Base-by-base conservation (phyloP, 2,797 vertebrate species). In the Acridotheres tristis region DNA sequence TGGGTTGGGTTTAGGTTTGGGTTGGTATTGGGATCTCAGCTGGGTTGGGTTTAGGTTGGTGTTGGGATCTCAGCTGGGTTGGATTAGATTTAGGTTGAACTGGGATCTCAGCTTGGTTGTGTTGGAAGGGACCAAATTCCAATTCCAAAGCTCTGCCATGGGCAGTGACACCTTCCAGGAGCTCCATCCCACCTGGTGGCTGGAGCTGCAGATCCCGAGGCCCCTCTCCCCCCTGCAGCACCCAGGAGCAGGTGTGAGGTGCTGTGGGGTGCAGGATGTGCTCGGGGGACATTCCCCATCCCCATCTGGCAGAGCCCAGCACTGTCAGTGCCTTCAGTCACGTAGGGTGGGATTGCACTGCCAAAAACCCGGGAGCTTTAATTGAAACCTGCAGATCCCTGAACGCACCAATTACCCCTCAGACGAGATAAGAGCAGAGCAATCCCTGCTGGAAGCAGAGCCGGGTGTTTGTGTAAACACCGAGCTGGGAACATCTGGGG, bases 251-350 rank as follows among this genome's bases (percentile, higher is more conserved):
- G 93, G 1, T 3, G 34, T 3, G 76, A 73, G 96, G 51, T 16
- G 89, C 93, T 50, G 89, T 17, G 74, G 77, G 88, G 93, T 12
- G 89, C 92, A 62, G 59, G 57, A 38, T 53, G 95, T 58, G 90
- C 94, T 73, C 7, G 2, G 42, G 74, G 62, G 80, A 27, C 66
- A 36, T 95, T 96, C 84, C 80, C 63, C 74, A 55, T 19, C 16
- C 74, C 84, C 74, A 23, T 12, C 36, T 86, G 84, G 74, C 62
- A 84, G 40, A 87, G 57, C n/a, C 4, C 1, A 36, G 89, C 90
- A 10, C 95, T 87, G 96, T 89, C 97, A 95, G 93, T 69, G 88
- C 42, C 85, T 87, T 59, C 72, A 98, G 97, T 98, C 98, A 98
- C 95, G 95, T 97, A 97, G 40, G 1, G 57, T 21, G 69, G 45